Percentiles rank a stretch among this genome's conserved stretches.
These are phyloP conservation scores for Chelonoidis abingdonii DNA, from an alignment of 2,113 vertebrate genomes.

Conservation along the genomic window DNA sequence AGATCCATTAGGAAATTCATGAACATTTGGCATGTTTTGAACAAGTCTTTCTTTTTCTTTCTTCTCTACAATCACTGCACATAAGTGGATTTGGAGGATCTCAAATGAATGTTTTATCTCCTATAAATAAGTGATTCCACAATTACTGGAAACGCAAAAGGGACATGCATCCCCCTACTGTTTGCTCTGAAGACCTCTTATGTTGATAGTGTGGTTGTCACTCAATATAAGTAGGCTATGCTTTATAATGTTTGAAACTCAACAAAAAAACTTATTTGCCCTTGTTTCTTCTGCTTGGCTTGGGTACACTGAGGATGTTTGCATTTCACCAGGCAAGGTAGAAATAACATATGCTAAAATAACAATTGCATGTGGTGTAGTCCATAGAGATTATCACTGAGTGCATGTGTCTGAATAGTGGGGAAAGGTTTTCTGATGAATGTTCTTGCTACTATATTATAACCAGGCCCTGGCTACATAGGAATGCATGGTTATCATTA, in stretches of 20 bases:
- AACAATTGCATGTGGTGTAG: neutral
- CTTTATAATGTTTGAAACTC: neutral
- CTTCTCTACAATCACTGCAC: neutral
- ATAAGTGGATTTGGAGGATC: neutral
- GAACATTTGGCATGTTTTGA: neutral
- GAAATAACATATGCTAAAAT: neutral
- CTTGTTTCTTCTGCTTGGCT: neutral
- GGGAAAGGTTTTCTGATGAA: neutral
- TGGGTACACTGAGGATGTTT: neutral
- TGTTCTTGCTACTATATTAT: neutral
- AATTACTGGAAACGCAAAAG: neutral
- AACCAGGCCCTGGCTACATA: neutral
- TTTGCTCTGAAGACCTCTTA: neutral
- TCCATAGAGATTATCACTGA: neutral
- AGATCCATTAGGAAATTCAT: neutral
- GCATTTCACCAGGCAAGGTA: neutral
- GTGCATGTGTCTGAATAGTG: neutral
- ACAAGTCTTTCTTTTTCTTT: neutral
- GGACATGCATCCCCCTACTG: neutral
- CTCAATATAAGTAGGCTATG: neutral
- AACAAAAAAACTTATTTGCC: neutral
- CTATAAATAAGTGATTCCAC: neutral
- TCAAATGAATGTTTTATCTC: neutral
- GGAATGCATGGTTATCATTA: neutral
- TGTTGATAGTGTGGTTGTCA: neutral